These are phyloP conservation scores for Limnothrissa miodon DNA, from an alignment of 2,113 vertebrate species.

Conservation along the genomic window DNA sequence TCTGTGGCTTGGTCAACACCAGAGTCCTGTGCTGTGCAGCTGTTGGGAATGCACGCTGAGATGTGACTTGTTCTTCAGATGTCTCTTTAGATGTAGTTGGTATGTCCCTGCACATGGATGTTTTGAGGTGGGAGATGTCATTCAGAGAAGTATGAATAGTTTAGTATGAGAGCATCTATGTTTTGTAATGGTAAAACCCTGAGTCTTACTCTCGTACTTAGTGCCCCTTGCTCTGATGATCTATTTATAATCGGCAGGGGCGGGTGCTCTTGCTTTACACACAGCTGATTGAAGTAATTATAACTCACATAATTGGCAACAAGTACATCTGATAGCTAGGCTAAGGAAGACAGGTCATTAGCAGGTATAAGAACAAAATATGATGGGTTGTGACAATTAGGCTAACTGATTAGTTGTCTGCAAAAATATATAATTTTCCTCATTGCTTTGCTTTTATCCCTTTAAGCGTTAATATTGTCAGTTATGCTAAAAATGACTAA, in stretches of 20 bases:
- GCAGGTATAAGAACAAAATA: too few species aligned
- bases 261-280: too few species aligned
- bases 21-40: background rate
- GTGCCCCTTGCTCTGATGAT: background rate
- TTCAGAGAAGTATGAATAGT: background rate
- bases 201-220: background rate
- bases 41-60: background rate
- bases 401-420: too few species aligned
- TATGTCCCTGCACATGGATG: background rate
- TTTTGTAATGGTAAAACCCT: background rate
- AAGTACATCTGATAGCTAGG: too few species aligned
- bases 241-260: background rate
- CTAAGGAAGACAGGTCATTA: too few species aligned
- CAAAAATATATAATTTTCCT: too few species aligned
- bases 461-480: too few species aligned
- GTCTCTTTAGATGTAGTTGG: background rate
- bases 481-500: too few species aligned
- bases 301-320: too few species aligned
- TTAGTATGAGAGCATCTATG: background rate
- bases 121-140: background rate
- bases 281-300: too few species aligned
- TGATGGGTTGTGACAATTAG: too few species aligned
- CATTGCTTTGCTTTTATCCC: too few species aligned
- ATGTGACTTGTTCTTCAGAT: background rate
- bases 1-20: background rate